Evolutionary conservation across 2,888 invertebrate genomes (phyloP), one percentile per base, ranked within the genome.

Genomic region (Amphipoea lucens): DNA sequence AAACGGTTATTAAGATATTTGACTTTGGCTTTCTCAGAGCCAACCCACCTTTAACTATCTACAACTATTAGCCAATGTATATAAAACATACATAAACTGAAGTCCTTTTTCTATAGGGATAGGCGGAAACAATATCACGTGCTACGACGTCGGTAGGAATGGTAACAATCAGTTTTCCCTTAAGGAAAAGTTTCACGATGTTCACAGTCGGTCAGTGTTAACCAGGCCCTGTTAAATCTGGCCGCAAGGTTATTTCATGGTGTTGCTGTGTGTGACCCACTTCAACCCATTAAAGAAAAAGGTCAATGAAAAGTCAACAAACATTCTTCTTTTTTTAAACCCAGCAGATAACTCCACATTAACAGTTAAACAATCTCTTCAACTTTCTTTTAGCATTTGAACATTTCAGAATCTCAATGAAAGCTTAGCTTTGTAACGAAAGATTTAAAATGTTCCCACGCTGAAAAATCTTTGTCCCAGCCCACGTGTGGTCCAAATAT

Each of bases 251-350:
- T 70, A 81, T 0, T 29, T 60, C 63, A 74, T 60, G 80, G 66
- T 48, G 82, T 85, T 14, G 54, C 71, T 71, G 62, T 14, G 45
- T 71, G 57, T 71, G 71, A 62, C 74, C 74, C 82, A 86, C 74
- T 74, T 85, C 70, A 82, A 68, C 23, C 62, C 63, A 60, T 85
- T 51, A 60, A 57, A 81, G 40, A 72, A 69, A 65, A 76, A 82
- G 82, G 73, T 62, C 72, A 76, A 51, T 57, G 68, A 76, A 70
- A 86, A 73, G 62, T 83, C 82, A 82, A 82, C 87, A 83, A 83
- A 86, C 57, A 75, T 42, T 71, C n/a, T 66, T 57, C n/a, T 76
- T 54, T 60, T 62, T 65, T 86, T 63, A 74, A 74, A 57, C n/a
- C 20, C 70, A 29, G 3, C 60, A 20, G 14, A 36, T 17, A n/a